Evolutionary conservation across 2,888 invertebrate species (phyloP).

Genomic region (Coenonympha glycerion): DNA sequence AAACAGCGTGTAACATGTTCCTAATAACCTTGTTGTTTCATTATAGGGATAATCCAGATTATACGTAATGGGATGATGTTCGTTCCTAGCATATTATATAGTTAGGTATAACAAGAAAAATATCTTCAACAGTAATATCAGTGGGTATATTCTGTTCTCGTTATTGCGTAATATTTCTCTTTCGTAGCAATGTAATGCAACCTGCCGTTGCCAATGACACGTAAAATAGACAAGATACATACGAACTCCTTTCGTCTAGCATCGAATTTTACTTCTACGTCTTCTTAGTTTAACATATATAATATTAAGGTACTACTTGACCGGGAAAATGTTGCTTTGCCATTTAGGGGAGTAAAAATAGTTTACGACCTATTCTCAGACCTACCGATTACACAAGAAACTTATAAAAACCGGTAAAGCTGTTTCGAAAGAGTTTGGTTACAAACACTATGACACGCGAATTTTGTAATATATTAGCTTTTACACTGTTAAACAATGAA

Average conservation of each 20-base stretch:
- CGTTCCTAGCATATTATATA: not conserved
- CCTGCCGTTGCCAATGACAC: not conserved
- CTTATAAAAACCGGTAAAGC: too few species aligned
- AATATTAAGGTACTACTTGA: too few species aligned
- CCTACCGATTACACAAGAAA: too few species aligned
- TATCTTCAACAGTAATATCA: not conserved
- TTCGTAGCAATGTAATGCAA: not conserved
- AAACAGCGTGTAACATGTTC: not conserved
- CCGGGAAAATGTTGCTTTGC: too few species aligned
- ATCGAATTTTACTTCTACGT: too few species aligned
- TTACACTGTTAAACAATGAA: too few species aligned
- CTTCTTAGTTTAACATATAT: too few species aligned
- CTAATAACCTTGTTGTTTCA: constrained; percentile 9
- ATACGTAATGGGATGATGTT: constrained; percentile 1
- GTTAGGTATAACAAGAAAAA: not conserved
- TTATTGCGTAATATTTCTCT: not conserved
- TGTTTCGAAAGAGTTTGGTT: too few species aligned
- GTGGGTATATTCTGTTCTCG: not conserved
- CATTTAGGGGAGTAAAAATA: too few species aligned
- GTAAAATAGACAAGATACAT: not conserved
- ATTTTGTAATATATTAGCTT: too few species aligned
- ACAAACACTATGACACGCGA: too few species aligned
- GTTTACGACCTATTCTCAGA: too few species aligned
- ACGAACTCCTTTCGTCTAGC: not conserved
- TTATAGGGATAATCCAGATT: constrained; percentile 11